These are phyloP conservation scores for Erinaceus europaeus DNA, from an alignment of 2,113 vertebrate genomes.

Conservation along the genomic window DNA sequence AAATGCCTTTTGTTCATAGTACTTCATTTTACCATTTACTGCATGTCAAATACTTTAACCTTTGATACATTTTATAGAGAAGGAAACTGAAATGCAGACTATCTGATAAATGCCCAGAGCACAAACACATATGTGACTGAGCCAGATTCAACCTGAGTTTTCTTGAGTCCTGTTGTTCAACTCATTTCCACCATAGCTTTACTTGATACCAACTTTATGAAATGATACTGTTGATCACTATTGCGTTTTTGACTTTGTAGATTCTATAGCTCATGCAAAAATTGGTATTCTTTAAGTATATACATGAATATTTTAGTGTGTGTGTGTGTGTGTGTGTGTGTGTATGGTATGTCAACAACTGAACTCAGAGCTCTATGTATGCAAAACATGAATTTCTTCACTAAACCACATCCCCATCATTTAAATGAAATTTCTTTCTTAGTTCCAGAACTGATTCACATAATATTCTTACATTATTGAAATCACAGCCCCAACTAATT, in stretches of 20 bases:
- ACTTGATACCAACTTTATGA: background rate
- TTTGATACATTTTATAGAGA: slow-evolving; percentile 16
- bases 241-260: background rate
- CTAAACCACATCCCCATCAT: too few species aligned
- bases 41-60: slow-evolving; percentile 11
- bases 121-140: background rate
- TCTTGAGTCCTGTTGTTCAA: background rate
- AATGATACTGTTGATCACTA: background rate
- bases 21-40: slow-evolving; percentile 24
- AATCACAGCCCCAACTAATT: background rate
- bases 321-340: too few species aligned
- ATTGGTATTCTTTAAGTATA: background rate
- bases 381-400: too few species aligned
- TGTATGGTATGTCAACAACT: too few species aligned
- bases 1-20: background rate
- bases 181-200: background rate
- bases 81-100: slow-evolving; percentile 18
- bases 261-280: background rate
- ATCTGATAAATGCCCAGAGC: slow-evolving; percentile 7
- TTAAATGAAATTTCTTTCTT: background rate
- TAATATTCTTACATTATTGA: background rate
- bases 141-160: background rate
- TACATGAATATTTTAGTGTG: too few species aligned
- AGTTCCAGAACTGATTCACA: background rate
- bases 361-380: too few species aligned